Percentiles rank a stretch among this genome's conserved stretches.
Evolutionary conservation across 23 tunicate genomes (phyloP).

Genomic region (Halocynthia aurantium): DNA sequence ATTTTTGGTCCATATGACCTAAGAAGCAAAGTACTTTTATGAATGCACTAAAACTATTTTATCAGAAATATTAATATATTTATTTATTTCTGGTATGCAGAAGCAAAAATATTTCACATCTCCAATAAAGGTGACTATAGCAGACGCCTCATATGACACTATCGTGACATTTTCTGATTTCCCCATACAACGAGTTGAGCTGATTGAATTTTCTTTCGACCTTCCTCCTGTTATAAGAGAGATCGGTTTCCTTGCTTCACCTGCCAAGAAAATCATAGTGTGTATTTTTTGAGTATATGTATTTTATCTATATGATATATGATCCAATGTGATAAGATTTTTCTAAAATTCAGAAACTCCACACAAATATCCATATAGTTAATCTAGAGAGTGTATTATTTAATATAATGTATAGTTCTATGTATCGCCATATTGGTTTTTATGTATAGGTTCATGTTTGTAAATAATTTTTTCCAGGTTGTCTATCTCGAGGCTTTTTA

Average conservation of each 20-base stretch:
- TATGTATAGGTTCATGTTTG: not conserved
- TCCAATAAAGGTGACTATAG: no score
- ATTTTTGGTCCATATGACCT: not conserved
- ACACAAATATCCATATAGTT: no score
- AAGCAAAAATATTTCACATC: no score
- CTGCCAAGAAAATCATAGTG: slow-evolving; percentile 22
- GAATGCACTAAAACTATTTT: no score
- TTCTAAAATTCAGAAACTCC: not conserved
- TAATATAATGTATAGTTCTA: not conserved
- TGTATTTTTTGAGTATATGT: not conserved
- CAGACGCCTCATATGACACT: slow-evolving; percentile 5
- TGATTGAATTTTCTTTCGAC: slow-evolving; percentile 47
- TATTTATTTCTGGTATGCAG: no score
- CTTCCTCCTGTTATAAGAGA: slow-evolving; percentile 43
- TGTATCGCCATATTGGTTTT: not conserved
- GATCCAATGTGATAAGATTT: no score
- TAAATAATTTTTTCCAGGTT: not conserved
- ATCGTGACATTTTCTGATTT: slow-evolving; percentile 7
- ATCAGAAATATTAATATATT: no score
- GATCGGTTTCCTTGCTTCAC: slow-evolving; percentile 29
- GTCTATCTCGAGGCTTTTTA: not conserved
- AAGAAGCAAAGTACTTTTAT: not conserved
- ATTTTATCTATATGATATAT: not conserved
- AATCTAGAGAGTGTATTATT: no score
- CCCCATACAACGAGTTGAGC: slow-evolving; percentile 10